These are phyloP conservation scores for Perca fluviatilis DNA, from an alignment of 2,113 vertebrate species.

Conservation along the genomic window DNA sequence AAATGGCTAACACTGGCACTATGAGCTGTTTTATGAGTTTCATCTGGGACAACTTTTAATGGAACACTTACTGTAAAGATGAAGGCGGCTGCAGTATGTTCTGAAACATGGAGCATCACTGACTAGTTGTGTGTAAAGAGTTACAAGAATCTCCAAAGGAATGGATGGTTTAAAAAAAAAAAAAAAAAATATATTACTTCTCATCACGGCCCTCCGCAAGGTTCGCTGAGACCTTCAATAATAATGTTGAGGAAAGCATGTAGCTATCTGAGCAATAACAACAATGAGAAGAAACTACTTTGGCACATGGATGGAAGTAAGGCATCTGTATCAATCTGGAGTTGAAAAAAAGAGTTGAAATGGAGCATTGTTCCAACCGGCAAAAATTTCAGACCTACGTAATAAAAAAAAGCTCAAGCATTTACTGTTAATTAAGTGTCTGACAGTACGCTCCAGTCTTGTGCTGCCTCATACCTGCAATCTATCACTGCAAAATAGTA, in stretches of 20 bases:
- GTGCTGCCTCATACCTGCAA: slow-evolving; percentile 58
- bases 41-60: slow-evolving; percentile 56
- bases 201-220: slow-evolving; percentile 26
- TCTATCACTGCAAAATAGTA: slow-evolving; percentile 57
- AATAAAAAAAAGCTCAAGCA: slow-evolving; percentile 44
- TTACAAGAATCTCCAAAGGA: slow-evolving; percentile 76
- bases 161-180: too few relatives aligned
- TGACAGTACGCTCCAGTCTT: slow-evolving; percentile 50
- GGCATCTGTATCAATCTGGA: slow-evolving; percentile 82
- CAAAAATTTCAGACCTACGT: slow-evolving; percentile 48
- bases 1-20: slow-evolving; percentile 52
- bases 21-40: slow-evolving; percentile 60
- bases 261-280: slow-evolving; percentile 64
- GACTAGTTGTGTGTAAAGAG: too few relatives aligned
- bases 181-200: too few relatives aligned
- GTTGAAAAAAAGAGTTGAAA: slow-evolving; percentile 54
- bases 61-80: slow-evolving; percentile 35
- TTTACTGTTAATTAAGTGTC: slow-evolving; percentile 51
- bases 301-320: slow-evolving; percentile 87
- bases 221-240: slow-evolving; percentile 19
- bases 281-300: slow-evolving; percentile 80
- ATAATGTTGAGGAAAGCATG: slow-evolving; percentile 61
- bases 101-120: slow-evolving; percentile 48
- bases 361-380: slow-evolving; percentile 71
- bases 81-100: slow-evolving; percentile 59